Percentiles rank a stretch among this genome's conserved stretches.
These are phyloP conservation scores for Dendrocincla tyrannina DNA, from an alignment of 2,797 vertebrate species.

Conservation along the genomic window DNA sequence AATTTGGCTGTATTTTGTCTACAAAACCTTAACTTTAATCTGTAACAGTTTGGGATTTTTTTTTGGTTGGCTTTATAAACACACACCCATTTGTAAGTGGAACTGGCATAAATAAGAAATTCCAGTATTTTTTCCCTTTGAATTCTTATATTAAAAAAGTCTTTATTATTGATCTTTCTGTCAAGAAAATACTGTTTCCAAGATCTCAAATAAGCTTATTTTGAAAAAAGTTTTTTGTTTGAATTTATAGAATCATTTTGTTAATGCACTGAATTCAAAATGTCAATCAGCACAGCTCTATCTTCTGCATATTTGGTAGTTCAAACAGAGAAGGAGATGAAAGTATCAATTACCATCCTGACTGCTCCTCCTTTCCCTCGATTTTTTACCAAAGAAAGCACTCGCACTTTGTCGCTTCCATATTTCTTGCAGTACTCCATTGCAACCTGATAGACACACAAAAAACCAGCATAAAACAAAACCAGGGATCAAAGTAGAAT, in stretches of 20 bases:
- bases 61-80: neutral
- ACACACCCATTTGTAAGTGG: neutral
- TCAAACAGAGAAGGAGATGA: conserved; percentile 33
- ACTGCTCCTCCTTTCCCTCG: conserved; percentile 96
- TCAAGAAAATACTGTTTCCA: neutral
- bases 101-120: neutral
- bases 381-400: conserved; percentile 89
- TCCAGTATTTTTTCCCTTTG: neutral
- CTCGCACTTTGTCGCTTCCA: conserved; percentile 89
- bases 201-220: neutral
- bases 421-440: conserved; percentile 86
- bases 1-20: neutral
- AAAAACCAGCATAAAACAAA: conserved; percentile 55
- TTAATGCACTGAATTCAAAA: neutral
- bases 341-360: conserved; percentile 83
- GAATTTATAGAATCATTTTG: neutral
- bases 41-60: neutral
- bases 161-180: neutral
- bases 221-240: neutral
- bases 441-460: conserved; percentile 83
- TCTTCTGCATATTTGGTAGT: neutral
- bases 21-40: neutral
- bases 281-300: neutral
- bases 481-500: neutral
- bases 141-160: neutral